These are phyloP conservation scores for Rhyacophila evoluta DNA, from an alignment of 2,888 invertebrate genomes.

Conservation along the genomic window DNA sequence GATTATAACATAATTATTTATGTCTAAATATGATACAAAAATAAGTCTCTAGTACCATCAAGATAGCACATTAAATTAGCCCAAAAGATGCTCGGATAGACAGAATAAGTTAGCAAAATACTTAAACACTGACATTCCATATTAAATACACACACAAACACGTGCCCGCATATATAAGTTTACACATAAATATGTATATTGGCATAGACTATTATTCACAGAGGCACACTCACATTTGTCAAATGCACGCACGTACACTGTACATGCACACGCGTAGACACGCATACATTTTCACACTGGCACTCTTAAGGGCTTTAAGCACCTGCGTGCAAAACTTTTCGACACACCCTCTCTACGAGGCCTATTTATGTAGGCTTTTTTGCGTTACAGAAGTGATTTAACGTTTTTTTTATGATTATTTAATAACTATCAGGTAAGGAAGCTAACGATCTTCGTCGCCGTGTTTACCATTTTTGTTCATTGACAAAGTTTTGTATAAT, in stretches of 20 bases:
- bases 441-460: not conserved
- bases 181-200: too few relatives aligned
- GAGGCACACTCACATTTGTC: too few relatives aligned
- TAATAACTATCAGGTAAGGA: not conserved
- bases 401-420: slow-evolving; percentile 16
- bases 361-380: not conserved
- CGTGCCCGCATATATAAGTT: too few relatives aligned
- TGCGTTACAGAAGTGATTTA: slow-evolving; percentile 14
- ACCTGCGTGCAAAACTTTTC: slow-evolving; percentile 13
- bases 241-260: too few relatives aligned
- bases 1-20: too few relatives aligned
- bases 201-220: too few relatives aligned
- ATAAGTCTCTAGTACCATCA: not conserved
- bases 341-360: not conserved
- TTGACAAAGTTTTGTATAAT: too few relatives aligned
- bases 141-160: not conserved
- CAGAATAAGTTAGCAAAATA: not conserved
- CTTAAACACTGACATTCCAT: not conserved
- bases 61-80: not conserved
- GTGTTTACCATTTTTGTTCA: not conserved
- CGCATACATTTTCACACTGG: not conserved
- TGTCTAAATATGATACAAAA: not conserved
- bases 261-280: not conserved
- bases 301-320: not conserved
- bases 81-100: not conserved